Evolutionary conservation across 2,113 vertebrate species (phyloP).

Genomic region (Elephantulus edwardii): DNA sequence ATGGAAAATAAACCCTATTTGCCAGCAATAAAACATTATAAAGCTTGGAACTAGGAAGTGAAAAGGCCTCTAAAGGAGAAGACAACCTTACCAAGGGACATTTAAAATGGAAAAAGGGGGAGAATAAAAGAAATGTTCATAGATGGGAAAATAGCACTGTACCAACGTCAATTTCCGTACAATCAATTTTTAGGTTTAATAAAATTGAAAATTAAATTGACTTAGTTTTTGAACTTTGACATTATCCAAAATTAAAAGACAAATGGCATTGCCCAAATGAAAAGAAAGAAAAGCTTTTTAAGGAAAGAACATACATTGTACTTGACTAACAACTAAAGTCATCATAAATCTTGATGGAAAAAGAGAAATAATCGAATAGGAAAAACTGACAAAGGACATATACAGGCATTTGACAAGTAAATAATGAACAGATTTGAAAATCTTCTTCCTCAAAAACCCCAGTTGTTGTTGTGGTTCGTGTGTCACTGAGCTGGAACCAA

Average conservation of each 20-base stretch:
- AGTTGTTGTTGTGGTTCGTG: no score
- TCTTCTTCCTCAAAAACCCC: neutral
- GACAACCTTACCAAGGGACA: neutral
- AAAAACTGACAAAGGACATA: neutral
- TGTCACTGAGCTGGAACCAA: no score
- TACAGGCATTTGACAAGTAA: neutral
- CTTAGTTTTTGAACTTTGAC: neutral
- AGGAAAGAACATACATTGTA: neutral
- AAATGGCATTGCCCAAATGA: neutral
- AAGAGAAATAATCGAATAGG: neutral
- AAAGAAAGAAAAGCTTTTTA: neutral
- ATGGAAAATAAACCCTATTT: constrained; percentile 17
- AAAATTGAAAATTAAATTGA: neutral
- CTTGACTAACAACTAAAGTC: constrained; percentile 15
- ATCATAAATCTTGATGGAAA: neutral
- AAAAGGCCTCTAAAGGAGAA: neutral
- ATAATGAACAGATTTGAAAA: neutral
- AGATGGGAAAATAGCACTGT: neutral
- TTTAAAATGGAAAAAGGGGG: neutral
- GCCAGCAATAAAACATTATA: neutral
- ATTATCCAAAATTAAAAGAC: constrained; percentile 11
- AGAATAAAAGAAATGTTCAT: neutral
- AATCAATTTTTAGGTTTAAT: neutral
- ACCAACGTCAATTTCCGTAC: neutral
- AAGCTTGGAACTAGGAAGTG: neutral